Base-by-base conservation (phyloP, 2,888 invertebrate species). In the Pristionchus japonicus region DNA sequence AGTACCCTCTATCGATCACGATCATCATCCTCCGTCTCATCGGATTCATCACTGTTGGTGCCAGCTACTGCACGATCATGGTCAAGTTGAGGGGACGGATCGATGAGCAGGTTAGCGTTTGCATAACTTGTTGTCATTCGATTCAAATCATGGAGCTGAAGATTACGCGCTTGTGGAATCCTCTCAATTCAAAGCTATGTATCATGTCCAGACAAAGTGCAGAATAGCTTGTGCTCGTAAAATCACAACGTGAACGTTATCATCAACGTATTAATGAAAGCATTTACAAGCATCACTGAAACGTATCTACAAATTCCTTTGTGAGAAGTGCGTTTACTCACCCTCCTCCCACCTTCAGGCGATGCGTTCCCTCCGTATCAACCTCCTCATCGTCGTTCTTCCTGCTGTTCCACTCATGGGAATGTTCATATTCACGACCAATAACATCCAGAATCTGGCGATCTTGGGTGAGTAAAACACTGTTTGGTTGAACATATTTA, bases 351-450 rank as follows among this genome's bases (percentile, higher is more conserved):
- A 37, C 37, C 37, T 37, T 77, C 43, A 77, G 74, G 74, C 74
- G n/a, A 77, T 77, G 74, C 74, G 74, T n/a, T 77, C 74, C 17
- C 74, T 77, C 43, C 74, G 74, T 0, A 43, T 77, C 74, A 77
- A 77, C 43, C 74, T 77, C 11, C 43, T 77, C 74, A 43, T 77
- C 13, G 27, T 77, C 13, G n/a, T 77, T 7, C 43, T 77, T 43
- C 74, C 74, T 77, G 74, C 74, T 3, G 43, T 77, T 43, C 74
- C 74, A n/a, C 74, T 77, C 1, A 77, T 77, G 74, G 74, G 74
- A 77, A 77, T 77, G 74, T 77, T 77, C 74, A 77, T 77, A 1
- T 77, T 77, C 74, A 77, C 74, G 1, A 77, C 74, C n/a, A 77
- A 77, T 31, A 77, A 43, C 74, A 77, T 77, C 43, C 7, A 31